Conservation (phyloP, 2,113 vertebrate species). For the Apodemus speciosus region DNA sequence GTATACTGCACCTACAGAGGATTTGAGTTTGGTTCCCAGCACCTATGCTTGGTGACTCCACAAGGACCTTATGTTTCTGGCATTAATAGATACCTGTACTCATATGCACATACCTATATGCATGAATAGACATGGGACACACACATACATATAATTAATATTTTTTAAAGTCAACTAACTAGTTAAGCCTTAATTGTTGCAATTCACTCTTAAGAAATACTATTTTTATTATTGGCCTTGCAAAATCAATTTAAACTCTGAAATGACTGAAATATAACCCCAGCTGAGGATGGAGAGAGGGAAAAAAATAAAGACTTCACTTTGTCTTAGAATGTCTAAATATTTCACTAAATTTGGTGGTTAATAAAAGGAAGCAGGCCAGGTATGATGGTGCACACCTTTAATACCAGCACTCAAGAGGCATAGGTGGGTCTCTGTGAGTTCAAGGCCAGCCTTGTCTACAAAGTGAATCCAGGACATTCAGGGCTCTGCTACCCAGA, state of each 20-base stretch:
- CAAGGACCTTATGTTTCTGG: neutral
- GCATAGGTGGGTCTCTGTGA: too few species aligned
- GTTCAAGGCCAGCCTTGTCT: too few species aligned
- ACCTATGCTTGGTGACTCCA: neutral
- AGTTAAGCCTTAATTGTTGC: neutral
- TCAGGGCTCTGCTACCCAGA: too few species aligned
- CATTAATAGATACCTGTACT: neutral
- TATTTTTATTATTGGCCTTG: conserved; percentile 14
- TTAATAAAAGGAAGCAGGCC: neutral
- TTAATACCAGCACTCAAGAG: too few species aligned
- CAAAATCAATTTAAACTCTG: conserved; percentile 23
- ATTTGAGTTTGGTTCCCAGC: neutral
- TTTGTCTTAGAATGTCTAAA: neutral
- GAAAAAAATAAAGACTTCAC: neutral
- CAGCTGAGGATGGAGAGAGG: neutral
- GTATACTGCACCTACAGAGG: neutral
- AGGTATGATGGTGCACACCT: too few species aligned
- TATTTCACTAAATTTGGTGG: conserved; percentile 18
- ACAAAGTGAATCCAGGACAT: too few species aligned
- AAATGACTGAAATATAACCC: neutral
- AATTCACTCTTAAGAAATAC: conserved; percentile 15
- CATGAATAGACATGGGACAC: neutral
- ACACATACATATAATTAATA: neutral
- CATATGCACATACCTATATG: neutral
- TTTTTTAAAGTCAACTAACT: neutral